phyloP scores from a whole-genome alignment of 1,140 invertebrate species.

The Lepidurus arcticus region DNA sequence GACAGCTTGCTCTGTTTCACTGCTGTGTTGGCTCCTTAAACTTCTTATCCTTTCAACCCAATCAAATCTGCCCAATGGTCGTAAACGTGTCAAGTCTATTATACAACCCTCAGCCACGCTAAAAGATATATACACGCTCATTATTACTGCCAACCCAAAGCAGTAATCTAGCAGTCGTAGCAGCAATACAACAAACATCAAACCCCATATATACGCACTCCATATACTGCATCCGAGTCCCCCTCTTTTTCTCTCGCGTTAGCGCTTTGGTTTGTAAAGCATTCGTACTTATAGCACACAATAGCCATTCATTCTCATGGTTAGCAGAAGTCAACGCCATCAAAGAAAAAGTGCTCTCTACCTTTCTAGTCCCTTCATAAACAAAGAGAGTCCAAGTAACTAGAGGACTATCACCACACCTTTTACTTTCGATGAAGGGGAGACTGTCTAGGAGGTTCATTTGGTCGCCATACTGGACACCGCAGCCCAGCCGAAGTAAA shows the following conservation, averaged over 20 bases:
- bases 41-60: slow-evolving; percentile 12
- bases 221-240: no score
- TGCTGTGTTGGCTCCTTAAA: not conserved
- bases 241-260: not conserved
- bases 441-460: not conserved
- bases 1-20: slow-evolving; percentile 15
- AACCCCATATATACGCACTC: not conserved
- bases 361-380: not conserved
- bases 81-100: not conserved
- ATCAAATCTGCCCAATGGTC: not conserved
- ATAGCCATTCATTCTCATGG: not conserved
- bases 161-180: not conserved
- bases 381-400: not conserved
- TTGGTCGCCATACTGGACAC: not conserved
- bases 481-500: not conserved
- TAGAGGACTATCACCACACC: not conserved
- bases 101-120: not conserved
- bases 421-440: not conserved
- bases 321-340: not conserved
- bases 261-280: not conserved
- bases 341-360: not conserved
- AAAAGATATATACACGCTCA: not conserved
- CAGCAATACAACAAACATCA: not conserved
- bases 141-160: not conserved
- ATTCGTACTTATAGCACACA: not conserved